phyloP scores from a whole-genome alignment of 2,797 vertebrate genomes.

The Hipposideros larvatus region DNA sequence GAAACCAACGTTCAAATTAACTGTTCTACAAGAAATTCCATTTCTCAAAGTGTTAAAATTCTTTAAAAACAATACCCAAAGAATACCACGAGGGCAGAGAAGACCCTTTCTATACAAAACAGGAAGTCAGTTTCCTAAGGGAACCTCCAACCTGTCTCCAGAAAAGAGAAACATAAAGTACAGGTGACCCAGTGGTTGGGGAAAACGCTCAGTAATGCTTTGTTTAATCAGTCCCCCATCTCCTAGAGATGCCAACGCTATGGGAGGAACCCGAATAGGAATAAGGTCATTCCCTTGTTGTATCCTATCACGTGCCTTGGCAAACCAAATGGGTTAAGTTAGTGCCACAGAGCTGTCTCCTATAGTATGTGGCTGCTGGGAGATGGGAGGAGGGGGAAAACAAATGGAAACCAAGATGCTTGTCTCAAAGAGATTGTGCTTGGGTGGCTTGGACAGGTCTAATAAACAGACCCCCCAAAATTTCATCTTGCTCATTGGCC shows the following conservation, averaged over 20 bases:
- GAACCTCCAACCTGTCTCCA: not conserved
- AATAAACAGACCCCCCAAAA: not conserved
- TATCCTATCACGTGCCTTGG: not conserved
- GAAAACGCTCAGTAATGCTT: not conserved
- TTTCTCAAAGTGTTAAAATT: not conserved
- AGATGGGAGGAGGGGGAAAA: not conserved
- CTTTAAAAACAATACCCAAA: not conserved
- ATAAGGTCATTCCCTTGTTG: not conserved
- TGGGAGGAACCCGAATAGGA: not conserved
- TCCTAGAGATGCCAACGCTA: not conserved
- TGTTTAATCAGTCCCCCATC: no score
- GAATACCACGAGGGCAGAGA: not conserved
- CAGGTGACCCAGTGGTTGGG: not conserved
- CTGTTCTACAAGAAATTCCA: not conserved
- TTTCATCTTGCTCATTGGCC: not conserved
- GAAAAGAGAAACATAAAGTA: not conserved
- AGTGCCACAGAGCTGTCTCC: not conserved
- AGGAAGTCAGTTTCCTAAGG: not conserved
- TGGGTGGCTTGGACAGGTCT: not conserved
- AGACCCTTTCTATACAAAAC: not conserved
- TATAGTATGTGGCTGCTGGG: not conserved
- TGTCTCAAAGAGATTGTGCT: not conserved
- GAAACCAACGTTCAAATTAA: not conserved
- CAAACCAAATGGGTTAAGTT: not conserved
- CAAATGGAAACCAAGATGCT: not conserved